Base-by-base conservation (phyloP, 1,140 invertebrate genomes). In the Pseudomyrmex concolor region DNA sequence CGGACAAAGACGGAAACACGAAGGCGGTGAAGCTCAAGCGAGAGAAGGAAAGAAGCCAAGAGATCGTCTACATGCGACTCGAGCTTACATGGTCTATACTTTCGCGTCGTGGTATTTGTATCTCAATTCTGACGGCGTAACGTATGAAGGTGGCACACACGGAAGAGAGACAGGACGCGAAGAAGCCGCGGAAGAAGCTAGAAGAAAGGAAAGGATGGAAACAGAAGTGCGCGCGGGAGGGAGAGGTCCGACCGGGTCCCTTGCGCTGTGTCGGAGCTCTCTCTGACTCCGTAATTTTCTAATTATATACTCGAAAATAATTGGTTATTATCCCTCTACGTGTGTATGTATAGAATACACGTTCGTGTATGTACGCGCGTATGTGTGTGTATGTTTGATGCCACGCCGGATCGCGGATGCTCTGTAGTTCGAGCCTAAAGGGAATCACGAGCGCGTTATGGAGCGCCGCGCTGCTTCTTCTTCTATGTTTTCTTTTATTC, bases 301-400 rank as follows among this genome's bases (percentile, higher is more conserved):
- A 93, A 94, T 94, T 93, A 94, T 94, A 93, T 91, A 92, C 92
- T 94, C 92, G 90, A 94, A 94, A 94, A 94, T 94, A 94, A 93
- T 94, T 93, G 92, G 92, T 93, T 93, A 94, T 94, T 94, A 94
- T 93, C 90, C 91, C 81, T 60, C 91, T 63, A 83, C 66, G 55
- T 60, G 62, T 83, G 63, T 54, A 51, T 55, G 43, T 64, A 57
- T 83, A 25, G 2, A 0, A 80, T 72, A 34, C 34, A 34, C 34
- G 34, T 34, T 34, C 5, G 66, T 85, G 68, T 85, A 13, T 7
- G 50, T 13, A 13, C 66, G 55, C 62, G 73, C 82, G 68, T 12
- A 50, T 71, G 63, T 63, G 72, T 84, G 86, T 80, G 73, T 77
- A 81, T 84, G 88, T 88, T 86, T 86, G 90, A 91, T 92, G 91